Evolutionary conservation across 2,113 vertebrate genomes (phyloP), one percentile per base, ranked within the genome.

Genomic region (Prolemur simus): DNA sequence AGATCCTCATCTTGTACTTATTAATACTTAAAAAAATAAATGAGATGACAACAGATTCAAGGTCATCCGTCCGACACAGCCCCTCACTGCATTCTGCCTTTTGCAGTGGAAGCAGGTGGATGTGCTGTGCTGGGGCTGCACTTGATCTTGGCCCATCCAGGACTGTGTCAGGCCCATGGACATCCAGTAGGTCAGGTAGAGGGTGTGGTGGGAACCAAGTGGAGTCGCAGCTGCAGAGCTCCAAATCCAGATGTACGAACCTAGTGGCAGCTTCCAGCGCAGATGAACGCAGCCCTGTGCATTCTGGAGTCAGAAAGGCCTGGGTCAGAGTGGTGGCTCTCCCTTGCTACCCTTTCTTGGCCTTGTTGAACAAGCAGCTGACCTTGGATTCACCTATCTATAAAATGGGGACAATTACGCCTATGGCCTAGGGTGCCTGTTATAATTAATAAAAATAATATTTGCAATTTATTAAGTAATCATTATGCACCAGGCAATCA

Each of bases 261-360:
- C 10, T 6, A 10, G n/a, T 0, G 34, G 37, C 9, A 15, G n/a
- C 29, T 2, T 42, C 45, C 7, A 17, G 45, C 0, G 12, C 4
- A 1, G 21, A 3, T 0, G 13, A 66, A 34, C 0, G 5, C 69
- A 7, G 4, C 27, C 56, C 23, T 1, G 17, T 25, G 32, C 0
- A 0, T 32, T 20, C 49, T 4, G 32, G n/a, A 66, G 27, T 23
- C 60, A 34, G 2, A 45, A 29, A 64, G 9, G 25, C 32, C 71
- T 15, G 34, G 39, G 37, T 56, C 32, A 15, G 74, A 27, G 8
- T 6, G 25, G 15, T 11, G 45, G 18, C 56, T 81, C 47, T 68
- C 4, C 5, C 23, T 45, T n/a, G 27, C 47, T 63, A 7, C 5
- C 23, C 52, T 42, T 34, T 42, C 8, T 4, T 21, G 73, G 82